Evolutionary conservation across 1,140 invertebrate genomes (phyloP).

Genomic region (Eciton burchellii): DNA sequence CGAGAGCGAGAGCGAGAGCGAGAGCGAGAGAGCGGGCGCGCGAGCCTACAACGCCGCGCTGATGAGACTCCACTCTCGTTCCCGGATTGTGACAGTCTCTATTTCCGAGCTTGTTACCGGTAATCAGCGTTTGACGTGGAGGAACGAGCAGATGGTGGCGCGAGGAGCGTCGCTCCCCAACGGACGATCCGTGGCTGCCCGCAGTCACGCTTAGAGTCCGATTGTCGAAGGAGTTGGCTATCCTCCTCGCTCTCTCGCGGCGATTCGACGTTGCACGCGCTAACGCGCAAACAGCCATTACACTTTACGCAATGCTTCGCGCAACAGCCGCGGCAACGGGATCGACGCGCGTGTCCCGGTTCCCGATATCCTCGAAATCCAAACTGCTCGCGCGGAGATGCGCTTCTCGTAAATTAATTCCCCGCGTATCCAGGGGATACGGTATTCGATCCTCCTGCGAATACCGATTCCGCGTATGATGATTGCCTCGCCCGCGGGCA

Average conservation of each 20-base stretch:
- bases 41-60: constrained; percentile 44
- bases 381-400: too few species aligned
- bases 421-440: background rate
- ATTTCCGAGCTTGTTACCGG: constrained; percentile 58
- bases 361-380: background rate
- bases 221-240: background rate
- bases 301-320: background rate
- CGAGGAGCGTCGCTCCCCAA: background rate
- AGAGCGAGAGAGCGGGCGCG: constrained; percentile 4
- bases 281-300: background rate
- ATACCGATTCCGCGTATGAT: constrained; percentile 13
- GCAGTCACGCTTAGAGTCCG: background rate
- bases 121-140: constrained; percentile 59
- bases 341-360: too few species aligned
- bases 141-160: constrained; percentile 38
- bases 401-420: background rate
- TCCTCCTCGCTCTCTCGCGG: background rate
- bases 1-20: background rate
- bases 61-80: constrained; percentile 62
- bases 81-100: constrained; percentile 58
- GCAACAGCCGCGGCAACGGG: too few species aligned
- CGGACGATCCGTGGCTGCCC: background rate
- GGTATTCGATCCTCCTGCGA: background rate
- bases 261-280: background rate
- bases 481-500: constrained; percentile 35